Conservation (phyloP, 2,888 invertebrate genomes). For the Miltochrista miniata region DNA sequence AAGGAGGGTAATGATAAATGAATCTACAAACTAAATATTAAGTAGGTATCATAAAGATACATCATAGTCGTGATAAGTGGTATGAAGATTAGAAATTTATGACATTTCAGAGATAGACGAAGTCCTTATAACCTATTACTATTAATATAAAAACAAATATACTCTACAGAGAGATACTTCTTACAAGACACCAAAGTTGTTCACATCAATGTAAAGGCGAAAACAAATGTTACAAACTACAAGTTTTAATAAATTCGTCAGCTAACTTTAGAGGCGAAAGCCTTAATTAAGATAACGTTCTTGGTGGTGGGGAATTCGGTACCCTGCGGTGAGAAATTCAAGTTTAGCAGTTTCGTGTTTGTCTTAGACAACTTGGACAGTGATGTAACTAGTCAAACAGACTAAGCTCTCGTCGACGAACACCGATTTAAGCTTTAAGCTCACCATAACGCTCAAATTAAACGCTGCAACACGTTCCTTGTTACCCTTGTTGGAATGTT, state of each 20-base stretch:
- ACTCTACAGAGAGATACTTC: no score
- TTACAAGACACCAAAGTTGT: no score
- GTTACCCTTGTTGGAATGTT: slow-evolving; percentile 33
- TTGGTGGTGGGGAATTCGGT: slow-evolving; percentile 50
- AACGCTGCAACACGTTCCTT: slow-evolving; percentile 60
- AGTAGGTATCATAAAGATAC: no score
- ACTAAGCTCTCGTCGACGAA: slow-evolving; percentile 40
- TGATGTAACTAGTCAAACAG: slow-evolving; percentile 73
- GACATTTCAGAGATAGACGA: no score
- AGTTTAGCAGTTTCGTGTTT: slow-evolving; percentile 74
- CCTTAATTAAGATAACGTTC: slow-evolving; percentile 72
- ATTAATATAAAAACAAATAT: no score
- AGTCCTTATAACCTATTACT: no score
- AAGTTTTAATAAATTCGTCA: slow-evolving; percentile 66
- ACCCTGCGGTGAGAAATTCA: slow-evolving; percentile 46
- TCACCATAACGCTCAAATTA: slow-evolving; percentile 63
- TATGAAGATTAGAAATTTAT: no score
- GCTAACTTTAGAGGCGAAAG: slow-evolving; percentile 53
- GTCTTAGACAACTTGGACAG: slow-evolving; percentile 74
- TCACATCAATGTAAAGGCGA: no score
- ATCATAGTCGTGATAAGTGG: no score
- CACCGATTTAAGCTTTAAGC: slow-evolving; percentile 46
- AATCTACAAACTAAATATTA: no score
- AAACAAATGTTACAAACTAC: slow-evolving; percentile 43
- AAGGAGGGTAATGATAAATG: no score